Base-by-base conservation (phyloP, 2,888 invertebrate species). In the Teleogryllus oceanicus region DNA sequence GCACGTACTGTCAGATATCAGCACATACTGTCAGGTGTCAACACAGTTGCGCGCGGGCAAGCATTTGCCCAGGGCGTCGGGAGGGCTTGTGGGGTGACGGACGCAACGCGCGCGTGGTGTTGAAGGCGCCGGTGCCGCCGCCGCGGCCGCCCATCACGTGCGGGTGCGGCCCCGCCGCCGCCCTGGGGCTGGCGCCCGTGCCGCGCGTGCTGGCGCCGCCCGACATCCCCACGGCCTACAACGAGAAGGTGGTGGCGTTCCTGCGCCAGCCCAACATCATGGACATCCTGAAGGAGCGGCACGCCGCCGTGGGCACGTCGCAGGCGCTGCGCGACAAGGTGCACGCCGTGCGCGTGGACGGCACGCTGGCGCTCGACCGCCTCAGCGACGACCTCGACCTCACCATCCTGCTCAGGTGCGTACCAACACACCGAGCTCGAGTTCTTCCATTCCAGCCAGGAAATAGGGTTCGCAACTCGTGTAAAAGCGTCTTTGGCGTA, bases 161-260 rank as follows among this genome's bases (percentile, higher is more conserved):
- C 78, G 51, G 79, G 74, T 81, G 76, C 91, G 91, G 49, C 85
- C 20, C 82, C 85, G 80, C 84, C 85, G 76, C 76, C 24, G 78
- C 37, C 1, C 50, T 75, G 5, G 21, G 62, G n/a, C 18, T 76
- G 49, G 78, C 82, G 78, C 80, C 82, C 49, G 78, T 78, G 12
- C 83, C 84, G 20, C 83, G 83, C 75, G 82, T 84, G 75, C 82
- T 83, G 74, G 78, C 81, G 16, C 75, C 79, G 49, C 84, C 84
- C 37, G 91, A 94, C 83, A 93, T 96, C 85, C 96, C 96, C 0
- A 92, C 95, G 21, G 96, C 97, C 4, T 98, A 98, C 87, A 97
- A 97, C 86, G 98, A 98, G 85, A 96, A 95, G 90, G 97, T 98
- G 83, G 96, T 98, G 79, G 96, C 96, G n/a, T 98, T 98, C 88